Percentiles rank a stretch among this genome's conserved stretches.
phyloP scores from a whole-genome alignment of 2,797 vertebrate species.

The Tadarida brasiliensis region DNA sequence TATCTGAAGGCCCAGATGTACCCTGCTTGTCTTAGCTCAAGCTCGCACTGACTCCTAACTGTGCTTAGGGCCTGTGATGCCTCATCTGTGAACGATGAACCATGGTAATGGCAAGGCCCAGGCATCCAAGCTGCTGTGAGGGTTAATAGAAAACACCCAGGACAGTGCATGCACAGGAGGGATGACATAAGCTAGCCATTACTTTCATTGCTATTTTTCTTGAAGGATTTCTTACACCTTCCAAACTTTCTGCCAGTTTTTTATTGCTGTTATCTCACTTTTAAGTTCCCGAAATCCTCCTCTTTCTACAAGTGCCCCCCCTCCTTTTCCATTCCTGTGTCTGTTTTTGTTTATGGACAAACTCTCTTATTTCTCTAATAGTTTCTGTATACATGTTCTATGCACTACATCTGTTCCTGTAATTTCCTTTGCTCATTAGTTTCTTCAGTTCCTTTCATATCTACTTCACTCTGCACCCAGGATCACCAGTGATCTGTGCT shows the following conservation, averaged over 20 bases:
- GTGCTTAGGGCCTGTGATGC: background rate
- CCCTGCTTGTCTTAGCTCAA: background rate
- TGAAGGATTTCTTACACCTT: background rate
- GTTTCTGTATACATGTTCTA: background rate
- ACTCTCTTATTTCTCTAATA: background rate
- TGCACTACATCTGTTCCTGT: background rate
- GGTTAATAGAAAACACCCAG: background rate
- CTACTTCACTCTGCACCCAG: background rate
- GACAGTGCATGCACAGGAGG: background rate
- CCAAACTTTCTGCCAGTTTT: background rate
- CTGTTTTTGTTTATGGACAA: background rate
- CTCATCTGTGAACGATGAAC: background rate
- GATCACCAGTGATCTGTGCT: background rate
- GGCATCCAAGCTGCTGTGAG: no score
- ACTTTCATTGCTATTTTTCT: background rate
- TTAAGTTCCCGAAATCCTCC: background rate
- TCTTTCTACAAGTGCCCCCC: background rate
- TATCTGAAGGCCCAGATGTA: background rate
- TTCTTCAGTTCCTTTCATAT: background rate
- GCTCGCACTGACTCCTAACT: background rate
- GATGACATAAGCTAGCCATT: background rate
- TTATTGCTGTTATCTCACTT: background rate
- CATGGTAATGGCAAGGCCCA: background rate
- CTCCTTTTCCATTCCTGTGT: background rate
- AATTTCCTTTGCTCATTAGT: background rate